A percentile compares a stretch with the other conserved stretches of the same genome.
phyloP scores from a whole-genome alignment of 2,113 vertebrate species.

The Oncorhynchus nerka region DNA sequence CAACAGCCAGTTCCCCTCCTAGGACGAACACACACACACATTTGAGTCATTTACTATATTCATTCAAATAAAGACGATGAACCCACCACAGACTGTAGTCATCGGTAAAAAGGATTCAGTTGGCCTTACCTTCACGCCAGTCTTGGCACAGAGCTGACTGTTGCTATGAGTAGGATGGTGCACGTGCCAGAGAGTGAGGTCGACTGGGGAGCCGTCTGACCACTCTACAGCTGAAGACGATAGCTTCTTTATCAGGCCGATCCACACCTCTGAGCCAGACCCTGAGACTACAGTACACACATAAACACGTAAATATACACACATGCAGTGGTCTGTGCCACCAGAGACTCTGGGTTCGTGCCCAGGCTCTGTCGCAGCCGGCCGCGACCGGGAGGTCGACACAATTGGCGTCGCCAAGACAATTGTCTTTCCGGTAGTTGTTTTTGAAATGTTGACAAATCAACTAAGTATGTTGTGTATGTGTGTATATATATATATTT shows the following conservation, averaged over 20 bases:
- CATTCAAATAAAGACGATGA: not conserved
- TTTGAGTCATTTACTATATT: constrained; percentile 3
- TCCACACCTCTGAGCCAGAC: constrained; percentile 81
- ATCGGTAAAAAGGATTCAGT: not conserved
- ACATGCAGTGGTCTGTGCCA: not conserved
- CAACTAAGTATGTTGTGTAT: not conserved
- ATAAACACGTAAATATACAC: not conserved
- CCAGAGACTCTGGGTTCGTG: too few relatives aligned
- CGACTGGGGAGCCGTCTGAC: constrained; percentile 80
- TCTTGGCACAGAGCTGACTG: constrained; percentile 78
- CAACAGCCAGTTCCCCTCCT: constrained; percentile 84
- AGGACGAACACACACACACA: constrained; percentile 22
- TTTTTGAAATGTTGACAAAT: too few relatives aligned
- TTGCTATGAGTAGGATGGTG: constrained; percentile 76
- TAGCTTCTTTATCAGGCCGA: constrained; percentile 79
- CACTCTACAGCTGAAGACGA: constrained; percentile 77
- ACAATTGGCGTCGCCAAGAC: too few relatives aligned
- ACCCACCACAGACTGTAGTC: not conserved
- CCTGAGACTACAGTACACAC: constrained; percentile 66
- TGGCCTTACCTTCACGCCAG: constrained; percentile 75
- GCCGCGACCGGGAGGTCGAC: too few relatives aligned
- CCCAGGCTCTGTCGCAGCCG: too few relatives aligned
- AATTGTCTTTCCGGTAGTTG: too few relatives aligned
- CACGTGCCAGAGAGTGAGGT: constrained; percentile 83
- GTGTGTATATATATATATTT: too few relatives aligned